These are phyloP conservation scores for Aphaenogaster floridana DNA, from an alignment of 1,140 invertebrate genomes.

Conservation along the genomic window DNA sequence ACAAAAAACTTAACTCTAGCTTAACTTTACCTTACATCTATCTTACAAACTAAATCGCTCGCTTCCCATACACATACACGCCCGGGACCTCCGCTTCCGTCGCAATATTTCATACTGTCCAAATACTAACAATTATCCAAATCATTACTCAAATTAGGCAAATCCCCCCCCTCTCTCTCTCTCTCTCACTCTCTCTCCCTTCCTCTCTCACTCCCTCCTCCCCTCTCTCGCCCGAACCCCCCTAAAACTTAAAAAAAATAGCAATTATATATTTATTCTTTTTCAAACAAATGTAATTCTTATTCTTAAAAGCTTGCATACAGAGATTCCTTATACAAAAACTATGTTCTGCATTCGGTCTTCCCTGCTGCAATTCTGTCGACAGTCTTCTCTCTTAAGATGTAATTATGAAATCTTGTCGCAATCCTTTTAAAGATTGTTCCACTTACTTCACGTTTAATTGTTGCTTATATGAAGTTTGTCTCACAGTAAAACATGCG, in stretches of 20 bases:
- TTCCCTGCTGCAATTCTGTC: neutral
- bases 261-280: neutral
- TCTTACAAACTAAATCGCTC: no score
- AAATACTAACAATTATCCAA: no score
- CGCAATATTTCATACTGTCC: no score
- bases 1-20: no score
- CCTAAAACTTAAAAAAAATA: neutral
- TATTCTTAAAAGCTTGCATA: neutral
- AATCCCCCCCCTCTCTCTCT: no score
- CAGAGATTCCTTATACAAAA: neutral
- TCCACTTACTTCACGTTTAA: neutral
- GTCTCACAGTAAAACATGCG: neutral
- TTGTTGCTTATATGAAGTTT: neutral
- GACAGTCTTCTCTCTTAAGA: neutral
- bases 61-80: no score
- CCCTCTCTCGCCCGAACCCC: no score
- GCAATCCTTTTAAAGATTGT: neutral
- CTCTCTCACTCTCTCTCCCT: no score
- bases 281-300: neutral
- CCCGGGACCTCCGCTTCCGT: no score
- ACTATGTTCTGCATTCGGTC: neutral
- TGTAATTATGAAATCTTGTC: slow-evolving; percentile 6
- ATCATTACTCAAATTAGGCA: no score
- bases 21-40: no score
- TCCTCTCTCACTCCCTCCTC: no score